Conservation (phyloP, 2,113 vertebrate species). For the Menura novaehollandiae region DNA sequence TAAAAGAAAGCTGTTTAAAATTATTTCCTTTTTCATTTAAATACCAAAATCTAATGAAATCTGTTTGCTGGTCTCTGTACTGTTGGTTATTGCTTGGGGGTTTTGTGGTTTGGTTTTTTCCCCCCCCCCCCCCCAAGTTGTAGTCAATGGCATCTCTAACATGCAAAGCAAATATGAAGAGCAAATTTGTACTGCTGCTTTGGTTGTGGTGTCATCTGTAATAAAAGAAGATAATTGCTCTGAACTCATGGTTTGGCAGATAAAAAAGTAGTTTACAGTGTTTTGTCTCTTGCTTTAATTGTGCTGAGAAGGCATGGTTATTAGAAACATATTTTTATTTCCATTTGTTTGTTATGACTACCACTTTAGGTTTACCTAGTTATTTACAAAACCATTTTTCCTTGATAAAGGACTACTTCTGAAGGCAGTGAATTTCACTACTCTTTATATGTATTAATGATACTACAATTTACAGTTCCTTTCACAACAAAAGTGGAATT, state of each 20-base stretch:
- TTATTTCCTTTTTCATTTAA: not conserved
- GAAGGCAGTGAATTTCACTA: not conserved
- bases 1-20: not conserved
- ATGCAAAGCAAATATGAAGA: not conserved
- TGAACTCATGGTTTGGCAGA: not conserved
- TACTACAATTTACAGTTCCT: not conserved
- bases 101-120: too few species aligned
- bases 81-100: not conserved
- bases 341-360: not conserved
- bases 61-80: not conserved
- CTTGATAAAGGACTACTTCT: not conserved
- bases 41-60: not conserved
- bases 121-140: not conserved
- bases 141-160: not conserved
- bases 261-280: not conserved
- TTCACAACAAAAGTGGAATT: not conserved
- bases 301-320: not conserved
- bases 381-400: not conserved
- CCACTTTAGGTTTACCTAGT: not conserved
- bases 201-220: not conserved
- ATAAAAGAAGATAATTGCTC: not conserved
- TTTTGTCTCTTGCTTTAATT: not conserved
- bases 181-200: not conserved
- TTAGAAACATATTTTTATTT: not conserved
- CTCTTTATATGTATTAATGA: not conserved